These are phyloP conservation scores for Aldabrachelys gigantea DNA, from an alignment of 2,113 vertebrate genomes.

Conservation along the genomic window DNA sequence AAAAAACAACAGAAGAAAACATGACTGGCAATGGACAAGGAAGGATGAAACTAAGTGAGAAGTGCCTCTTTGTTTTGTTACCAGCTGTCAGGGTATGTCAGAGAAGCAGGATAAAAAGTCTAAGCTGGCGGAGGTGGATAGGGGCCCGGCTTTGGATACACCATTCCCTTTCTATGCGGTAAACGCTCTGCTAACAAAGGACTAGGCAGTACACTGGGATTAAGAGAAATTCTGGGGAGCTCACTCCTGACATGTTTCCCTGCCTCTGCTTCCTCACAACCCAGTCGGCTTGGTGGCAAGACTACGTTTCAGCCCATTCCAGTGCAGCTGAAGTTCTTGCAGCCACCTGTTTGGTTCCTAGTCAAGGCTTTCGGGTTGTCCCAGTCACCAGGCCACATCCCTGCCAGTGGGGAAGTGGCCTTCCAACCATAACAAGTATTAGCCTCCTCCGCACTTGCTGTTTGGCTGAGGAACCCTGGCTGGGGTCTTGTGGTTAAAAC, in stretches of 20 bases:
- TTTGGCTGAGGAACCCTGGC: not conserved
- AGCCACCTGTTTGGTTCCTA: not conserved
- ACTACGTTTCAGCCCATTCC: not conserved
- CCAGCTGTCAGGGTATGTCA: not conserved
- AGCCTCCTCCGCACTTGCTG: not conserved
- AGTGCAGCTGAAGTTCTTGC: not conserved
- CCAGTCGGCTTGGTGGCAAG: not conserved
- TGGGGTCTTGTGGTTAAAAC: not conserved
- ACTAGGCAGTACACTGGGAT: fast-evolving
- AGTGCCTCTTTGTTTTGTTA: conserved; percentile 40
- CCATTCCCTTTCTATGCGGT: fast-evolving
- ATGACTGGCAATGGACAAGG: not conserved
- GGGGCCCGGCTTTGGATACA: fast-evolving
- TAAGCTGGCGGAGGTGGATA: fast-evolving
- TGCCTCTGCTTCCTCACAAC: not conserved
- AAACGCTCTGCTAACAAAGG: not conserved
- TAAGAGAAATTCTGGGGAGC: not conserved
- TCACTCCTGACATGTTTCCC: fast-evolving
- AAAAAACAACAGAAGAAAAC: not conserved
- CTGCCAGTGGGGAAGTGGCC: not conserved
- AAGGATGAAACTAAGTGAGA: not conserved
- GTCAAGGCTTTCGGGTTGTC: not conserved
- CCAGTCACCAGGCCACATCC: not conserved
- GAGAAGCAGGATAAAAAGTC: not conserved
- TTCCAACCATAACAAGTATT: not conserved